Conservation (phyloP, 2,888 invertebrate species). For the Caenorhabditis panamensis region DNA sequence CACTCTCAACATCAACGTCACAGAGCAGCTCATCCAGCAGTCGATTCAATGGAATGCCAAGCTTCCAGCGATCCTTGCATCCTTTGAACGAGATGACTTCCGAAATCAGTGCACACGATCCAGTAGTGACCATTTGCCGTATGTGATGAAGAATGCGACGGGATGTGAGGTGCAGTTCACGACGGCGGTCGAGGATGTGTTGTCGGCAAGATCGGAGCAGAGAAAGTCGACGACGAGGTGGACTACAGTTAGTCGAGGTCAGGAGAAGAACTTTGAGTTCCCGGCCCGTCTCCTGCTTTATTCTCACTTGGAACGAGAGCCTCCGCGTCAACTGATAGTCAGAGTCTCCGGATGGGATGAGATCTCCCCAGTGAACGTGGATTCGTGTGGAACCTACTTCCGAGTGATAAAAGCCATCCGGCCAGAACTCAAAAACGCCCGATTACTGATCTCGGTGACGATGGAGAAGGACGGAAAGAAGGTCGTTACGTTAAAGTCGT, state of each 20-base stretch:
- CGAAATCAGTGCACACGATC: slow-evolving; percentile 68
- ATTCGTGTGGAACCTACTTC: slow-evolving; percentile 95
- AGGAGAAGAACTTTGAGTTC: slow-evolving; percentile 91
- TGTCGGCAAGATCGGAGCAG: slow-evolving; percentile 61
- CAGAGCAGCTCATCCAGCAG: slow-evolving; percentile 89
- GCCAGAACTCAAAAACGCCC: slow-evolving; percentile 84
- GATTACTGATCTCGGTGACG: slow-evolving; percentile 92
- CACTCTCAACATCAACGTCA: slow-evolving; percentile 89
- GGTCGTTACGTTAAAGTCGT: slow-evolving; percentile 92
- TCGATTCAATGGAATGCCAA: slow-evolving; percentile 63
- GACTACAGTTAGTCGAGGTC: slow-evolving; percentile 87
- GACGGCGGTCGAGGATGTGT: slow-evolving; percentile 83
- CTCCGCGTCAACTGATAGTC: slow-evolving; percentile 87
- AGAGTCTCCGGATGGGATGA: slow-evolving; percentile 92
- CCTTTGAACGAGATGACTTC: slow-evolving; percentile 70
- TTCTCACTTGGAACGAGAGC: slow-evolving; percentile 72
- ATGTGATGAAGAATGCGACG: slow-evolving; percentile 92
- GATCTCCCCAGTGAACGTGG: slow-evolving; percentile 92
- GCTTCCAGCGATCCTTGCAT: slow-evolving; percentile 62
- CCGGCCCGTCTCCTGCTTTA: slow-evolving; percentile 71
- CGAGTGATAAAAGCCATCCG: slow-evolving; percentile 81
- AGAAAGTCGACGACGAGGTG: slow-evolving; percentile 84
- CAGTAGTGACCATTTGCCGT: slow-evolving; percentile 89
- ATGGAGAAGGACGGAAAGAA: slow-evolving; percentile 95
- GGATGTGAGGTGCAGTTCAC: slow-evolving; percentile 91